A percentile compares a stretch with the other conserved stretches of the same genome.
phyloP scores from a whole-genome alignment of 1,140 invertebrate genomes.

The Euwallacea similis region DNA sequence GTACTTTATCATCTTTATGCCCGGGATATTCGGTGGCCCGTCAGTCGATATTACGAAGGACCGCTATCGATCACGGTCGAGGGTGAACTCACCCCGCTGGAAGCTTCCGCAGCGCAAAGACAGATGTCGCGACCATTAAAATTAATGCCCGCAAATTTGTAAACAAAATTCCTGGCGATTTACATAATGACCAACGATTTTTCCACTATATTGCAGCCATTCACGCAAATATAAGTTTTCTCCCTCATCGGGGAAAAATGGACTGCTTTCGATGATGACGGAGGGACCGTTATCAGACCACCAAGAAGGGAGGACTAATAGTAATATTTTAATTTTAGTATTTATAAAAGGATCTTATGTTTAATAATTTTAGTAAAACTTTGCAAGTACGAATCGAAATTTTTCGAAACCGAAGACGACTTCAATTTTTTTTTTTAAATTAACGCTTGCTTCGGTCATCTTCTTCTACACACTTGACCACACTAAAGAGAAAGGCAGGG shows the following conservation, averaged over 20 bases:
- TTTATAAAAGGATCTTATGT: no score
- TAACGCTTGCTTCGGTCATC: no score
- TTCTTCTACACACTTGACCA: no score
- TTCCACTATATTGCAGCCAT: slow-evolving; percentile 41
- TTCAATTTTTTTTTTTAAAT: no score
- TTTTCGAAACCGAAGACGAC: no score
- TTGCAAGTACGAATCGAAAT: no score
- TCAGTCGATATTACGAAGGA: slow-evolving; percentile 25
- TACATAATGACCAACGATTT: slow-evolving; percentile 44
- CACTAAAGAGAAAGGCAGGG: no score
- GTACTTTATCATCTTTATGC: slow-evolving; percentile 38
- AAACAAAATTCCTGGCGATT: slow-evolving; percentile 44
- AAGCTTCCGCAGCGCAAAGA: slow-evolving; percentile 40
- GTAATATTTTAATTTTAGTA: no score
- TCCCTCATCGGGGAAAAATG: slow-evolving; percentile 35
- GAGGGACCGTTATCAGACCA: background rate
- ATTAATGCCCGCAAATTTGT: slow-evolving; percentile 43
- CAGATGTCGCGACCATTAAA: slow-evolving; percentile 46
- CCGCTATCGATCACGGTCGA: slow-evolving; percentile 22
- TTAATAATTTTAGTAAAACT: no score
- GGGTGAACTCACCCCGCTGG: slow-evolving; percentile 26
- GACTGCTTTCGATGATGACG: slow-evolving; percentile 10
- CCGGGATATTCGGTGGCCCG: slow-evolving; percentile 13
- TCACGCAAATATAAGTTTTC: slow-evolving; percentile 41
- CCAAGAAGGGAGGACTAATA: no score